These are phyloP conservation scores for Xiphias gladius DNA, from an alignment of 2,113 vertebrate species.

Conservation along the genomic window DNA sequence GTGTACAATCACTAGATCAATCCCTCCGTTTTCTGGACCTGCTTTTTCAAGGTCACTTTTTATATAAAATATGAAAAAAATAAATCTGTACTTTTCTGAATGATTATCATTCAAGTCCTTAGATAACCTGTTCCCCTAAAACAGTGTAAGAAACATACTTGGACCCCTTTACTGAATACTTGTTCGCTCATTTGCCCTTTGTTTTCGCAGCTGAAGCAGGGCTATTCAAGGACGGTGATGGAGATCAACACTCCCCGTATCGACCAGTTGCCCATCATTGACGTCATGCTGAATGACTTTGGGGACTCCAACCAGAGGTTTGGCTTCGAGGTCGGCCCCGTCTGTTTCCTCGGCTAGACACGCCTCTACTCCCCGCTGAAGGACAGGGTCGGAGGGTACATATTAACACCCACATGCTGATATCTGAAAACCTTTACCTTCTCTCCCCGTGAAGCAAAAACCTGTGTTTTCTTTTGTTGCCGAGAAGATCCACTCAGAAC, in stretches of 20 bases:
- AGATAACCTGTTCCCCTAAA: not conserved
- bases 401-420: slow-evolving; percentile 71
- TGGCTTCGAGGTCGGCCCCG: slow-evolving; percentile 97
- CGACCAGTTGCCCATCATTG: slow-evolving; percentile 96
- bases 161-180: not conserved
- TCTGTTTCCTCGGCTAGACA: slow-evolving; percentile 97
- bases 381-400: slow-evolving; percentile 79
- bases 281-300: slow-evolving; percentile 99
- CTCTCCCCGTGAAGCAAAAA: slow-evolving; percentile 66
- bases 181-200: not conserved
- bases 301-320: slow-evolving; percentile 98
- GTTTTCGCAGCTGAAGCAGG: slow-evolving; percentile 89
- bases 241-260: slow-evolving; percentile 99
- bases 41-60: not conserved
- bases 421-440: slow-evolving; percentile 62
- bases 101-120: not conserved
- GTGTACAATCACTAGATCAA: too few species aligned
- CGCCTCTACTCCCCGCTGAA: slow-evolving; percentile 87
- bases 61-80: not conserved
- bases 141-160: not conserved
- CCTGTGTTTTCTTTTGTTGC: slow-evolving; percentile 70
- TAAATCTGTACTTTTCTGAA: not conserved
- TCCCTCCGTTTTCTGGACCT: not conserved
- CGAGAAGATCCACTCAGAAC: slow-evolving; percentile 66
- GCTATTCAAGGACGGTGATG: slow-evolving; percentile 92